Evolutionary conservation across 2,888 invertebrate genomes (phyloP).

Genomic region (Ceraclea dissimilis): DNA sequence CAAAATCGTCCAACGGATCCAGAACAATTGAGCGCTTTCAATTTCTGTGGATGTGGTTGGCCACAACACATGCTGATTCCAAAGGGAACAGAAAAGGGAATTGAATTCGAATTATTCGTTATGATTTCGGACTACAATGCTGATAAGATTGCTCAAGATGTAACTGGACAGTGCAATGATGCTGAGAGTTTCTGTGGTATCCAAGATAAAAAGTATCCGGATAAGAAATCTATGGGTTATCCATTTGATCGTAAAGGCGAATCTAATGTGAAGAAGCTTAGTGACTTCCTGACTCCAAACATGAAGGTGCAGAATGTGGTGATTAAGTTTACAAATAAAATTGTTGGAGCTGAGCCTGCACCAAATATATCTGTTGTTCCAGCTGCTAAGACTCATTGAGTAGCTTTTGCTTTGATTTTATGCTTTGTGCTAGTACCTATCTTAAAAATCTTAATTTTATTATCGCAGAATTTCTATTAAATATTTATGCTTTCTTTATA

Average conservation of each 20-base stretch:
- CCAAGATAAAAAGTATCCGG: conserved; percentile 70
- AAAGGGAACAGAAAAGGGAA: conserved; percentile 47
- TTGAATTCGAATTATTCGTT: conserved; percentile 46
- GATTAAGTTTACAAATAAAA: conserved; percentile 50
- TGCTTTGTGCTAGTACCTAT: no score
- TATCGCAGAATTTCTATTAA: no score
- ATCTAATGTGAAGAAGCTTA: conserved; percentile 47
- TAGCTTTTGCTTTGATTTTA: no score
- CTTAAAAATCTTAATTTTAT: no score
- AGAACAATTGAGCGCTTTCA: conserved; percentile 31
- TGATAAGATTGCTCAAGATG: conserved; percentile 42
- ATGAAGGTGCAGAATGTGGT: conserved; percentile 60
- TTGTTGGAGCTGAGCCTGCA: no score
- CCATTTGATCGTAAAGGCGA: conserved; percentile 65
- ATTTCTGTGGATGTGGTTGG: conserved; percentile 61
- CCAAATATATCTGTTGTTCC: conserved; percentile 1
- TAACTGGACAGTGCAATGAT: conserved; percentile 54
- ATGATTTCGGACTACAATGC: conserved; percentile 51
- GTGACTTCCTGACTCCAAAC: conserved; percentile 61
- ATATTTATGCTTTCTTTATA: no score
- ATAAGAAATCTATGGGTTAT: conserved; percentile 76
- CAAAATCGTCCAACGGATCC: conserved; percentile 45
- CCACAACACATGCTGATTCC: conserved; percentile 54
- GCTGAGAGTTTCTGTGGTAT: conserved; percentile 75
- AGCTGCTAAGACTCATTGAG: no score